Evolutionary conservation across 2,888 invertebrate species (phyloP).

Genomic region (Aphodius granarius): DNA sequence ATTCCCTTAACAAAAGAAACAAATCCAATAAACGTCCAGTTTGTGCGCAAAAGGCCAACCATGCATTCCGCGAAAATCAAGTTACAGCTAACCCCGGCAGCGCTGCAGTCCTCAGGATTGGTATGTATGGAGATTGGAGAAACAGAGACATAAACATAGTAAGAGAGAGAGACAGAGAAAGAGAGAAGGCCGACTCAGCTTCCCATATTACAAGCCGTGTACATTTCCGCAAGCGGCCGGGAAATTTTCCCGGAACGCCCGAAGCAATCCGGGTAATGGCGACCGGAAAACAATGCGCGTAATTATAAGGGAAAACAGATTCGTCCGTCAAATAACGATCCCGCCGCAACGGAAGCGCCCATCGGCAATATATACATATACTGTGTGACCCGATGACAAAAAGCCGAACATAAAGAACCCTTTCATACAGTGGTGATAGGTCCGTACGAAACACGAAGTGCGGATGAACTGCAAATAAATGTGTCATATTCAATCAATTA

Average conservation of each 20-base stretch:
- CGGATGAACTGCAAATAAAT: no score
- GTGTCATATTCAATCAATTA: no score
- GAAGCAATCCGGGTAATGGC: conserved; percentile 7
- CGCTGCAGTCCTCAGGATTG: background rate
- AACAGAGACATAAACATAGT: no score
- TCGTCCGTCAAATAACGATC: background rate
- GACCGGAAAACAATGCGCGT: conserved; percentile 7
- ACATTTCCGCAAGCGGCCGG: background rate
- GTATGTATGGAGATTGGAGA: background rate
- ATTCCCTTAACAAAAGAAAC: background rate
- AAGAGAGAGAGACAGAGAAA: no score
- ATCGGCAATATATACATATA: no score
- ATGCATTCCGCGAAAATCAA: conserved; percentile 13
- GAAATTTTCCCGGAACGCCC: background rate
- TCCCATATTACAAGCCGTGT: background rate
- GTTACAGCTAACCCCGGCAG: background rate
- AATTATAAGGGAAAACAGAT: conserved; percentile 11
- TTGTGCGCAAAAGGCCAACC: background rate
- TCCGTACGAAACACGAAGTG: no score
- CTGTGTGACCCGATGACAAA: background rate
- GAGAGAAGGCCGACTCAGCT: background rate
- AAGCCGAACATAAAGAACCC: no score
- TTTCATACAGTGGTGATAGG: no score
- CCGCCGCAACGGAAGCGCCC: background rate
- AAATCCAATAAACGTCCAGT: background rate